Evolutionary conservation across 2,888 invertebrate species (phyloP), one percentile per base, ranked within the genome.

Genomic region (Polietes domitor): DNA sequence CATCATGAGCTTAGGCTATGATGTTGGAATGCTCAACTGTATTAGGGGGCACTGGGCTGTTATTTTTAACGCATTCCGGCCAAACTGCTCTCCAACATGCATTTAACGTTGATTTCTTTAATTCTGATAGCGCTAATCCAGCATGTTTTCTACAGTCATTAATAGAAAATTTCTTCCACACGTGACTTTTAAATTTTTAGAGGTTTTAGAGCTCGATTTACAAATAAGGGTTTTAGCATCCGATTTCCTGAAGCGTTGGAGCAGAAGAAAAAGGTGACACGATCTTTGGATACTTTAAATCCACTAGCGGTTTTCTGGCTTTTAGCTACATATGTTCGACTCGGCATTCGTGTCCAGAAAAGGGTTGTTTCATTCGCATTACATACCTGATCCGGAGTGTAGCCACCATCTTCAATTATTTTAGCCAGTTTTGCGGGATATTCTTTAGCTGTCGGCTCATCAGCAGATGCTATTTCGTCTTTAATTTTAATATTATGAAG

Each of bases 161-260:
- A n/a, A n/a, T n/a, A n/a, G n/a, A n/a, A n/a, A n/a, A n/a, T n/a
- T n/a, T n/a, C n/a, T n/a, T n/a, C n/a, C n/a, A n/a, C n/a, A n/a
- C 6, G 55, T 72, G 12, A 53, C 21, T 5, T 43, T 43, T 43
- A 43, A 43, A 43, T 12, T 43, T 2, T 43, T 10, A 43, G 76
- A 15, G 76, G 76, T 47, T 68, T 76, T 17, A 55, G 43, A 32
- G 76, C 76, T 9, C 76, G 76, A 68, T 68, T 76, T 6, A 89
- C 85, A 61, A 28, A 28, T 61, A 28, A 61, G 61, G 61, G 61
- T 28, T 61, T 50, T 50, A 50, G n/a, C 50, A 50, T 50, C 17
- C 50, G 50, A 50, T n/a, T 50, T 50, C 15, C 17, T 61, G 61
- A 61, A 61, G 61, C 61, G 61, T 61, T 61, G 28, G 61, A 15